Conservation (phyloP, 2,888 invertebrate genomes). For the Habrosyne pyritoides region DNA sequence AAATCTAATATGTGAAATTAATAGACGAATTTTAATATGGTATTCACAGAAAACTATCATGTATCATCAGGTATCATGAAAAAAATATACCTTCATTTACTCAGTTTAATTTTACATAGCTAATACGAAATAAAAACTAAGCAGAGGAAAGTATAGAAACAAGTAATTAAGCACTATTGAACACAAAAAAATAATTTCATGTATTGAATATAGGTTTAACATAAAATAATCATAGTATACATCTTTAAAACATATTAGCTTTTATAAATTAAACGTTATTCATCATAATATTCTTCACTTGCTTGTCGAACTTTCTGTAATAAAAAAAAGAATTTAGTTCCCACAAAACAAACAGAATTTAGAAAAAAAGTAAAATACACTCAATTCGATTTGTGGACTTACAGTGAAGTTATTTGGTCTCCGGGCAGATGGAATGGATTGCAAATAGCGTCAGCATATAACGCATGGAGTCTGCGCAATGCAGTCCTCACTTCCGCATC, state of each 20-base stretch:
- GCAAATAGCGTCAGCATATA: slow-evolving; percentile 97
- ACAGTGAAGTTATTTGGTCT: slow-evolving; percentile 94
- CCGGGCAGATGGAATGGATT: slow-evolving; percentile 99
- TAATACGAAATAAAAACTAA: no score
- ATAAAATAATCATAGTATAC: neutral
- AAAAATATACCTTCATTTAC: no score
- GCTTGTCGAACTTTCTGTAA: slow-evolving; percentile 86
- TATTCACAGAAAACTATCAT: no score
- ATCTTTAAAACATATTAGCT: neutral
- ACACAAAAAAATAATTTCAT: neutral
- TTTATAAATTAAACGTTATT: slow-evolving; percentile 61
- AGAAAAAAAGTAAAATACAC: neutral
- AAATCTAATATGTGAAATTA: no score
- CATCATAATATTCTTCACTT: slow-evolving; percentile 85
- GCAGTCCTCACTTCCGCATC: slow-evolving; percentile 98
- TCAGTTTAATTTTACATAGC: no score
- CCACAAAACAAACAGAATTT: neutral
- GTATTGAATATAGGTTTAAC: neutral
- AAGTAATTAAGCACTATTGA: neutral
- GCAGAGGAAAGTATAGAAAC: neutral
- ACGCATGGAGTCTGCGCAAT: slow-evolving; percentile 92
- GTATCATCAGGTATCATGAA: no score
- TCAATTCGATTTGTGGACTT: slow-evolving; percentile 54
- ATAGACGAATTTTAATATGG: no score
- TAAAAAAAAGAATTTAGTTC: slow-evolving; percentile 41